Percentiles rank a stretch among this genome's conserved stretches.
Conservation (phyloP, 2,113 vertebrate genomes). For the Paraplagusia blochii region DNA sequence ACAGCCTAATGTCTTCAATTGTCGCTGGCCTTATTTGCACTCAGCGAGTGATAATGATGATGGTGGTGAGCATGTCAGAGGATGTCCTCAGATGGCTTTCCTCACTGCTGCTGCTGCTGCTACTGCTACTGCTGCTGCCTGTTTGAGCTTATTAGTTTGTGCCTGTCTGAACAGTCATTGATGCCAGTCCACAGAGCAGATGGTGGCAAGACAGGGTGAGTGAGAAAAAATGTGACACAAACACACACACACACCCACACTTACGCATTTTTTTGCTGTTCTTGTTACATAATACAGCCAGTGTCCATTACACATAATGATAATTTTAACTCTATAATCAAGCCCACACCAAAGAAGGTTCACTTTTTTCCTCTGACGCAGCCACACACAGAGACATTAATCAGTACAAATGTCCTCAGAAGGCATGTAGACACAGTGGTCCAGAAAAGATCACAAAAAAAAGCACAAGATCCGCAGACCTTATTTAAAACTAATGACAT, state of each 20-base stretch:
- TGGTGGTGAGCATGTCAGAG: conserved; percentile 47
- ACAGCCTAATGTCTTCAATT: conserved; percentile 23
- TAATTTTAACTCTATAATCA: not conserved
- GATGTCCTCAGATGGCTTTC: conserved; percentile 61
- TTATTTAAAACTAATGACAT: too few relatives aligned
- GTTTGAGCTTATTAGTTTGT: conserved; percentile 68
- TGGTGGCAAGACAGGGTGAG: conserved; percentile 55
- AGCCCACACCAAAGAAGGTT: too few relatives aligned
- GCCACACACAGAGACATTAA: too few relatives aligned
- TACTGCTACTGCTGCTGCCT: conserved; percentile 48
- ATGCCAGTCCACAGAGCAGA: conserved; percentile 68
- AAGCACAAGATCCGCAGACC: too few relatives aligned
- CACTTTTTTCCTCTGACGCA: too few relatives aligned
- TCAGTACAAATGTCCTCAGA: too few relatives aligned
- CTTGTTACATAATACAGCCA: not conserved
- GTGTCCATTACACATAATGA: not conserved
- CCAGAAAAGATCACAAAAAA: too few relatives aligned
- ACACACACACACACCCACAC: not conserved
- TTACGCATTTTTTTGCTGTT: not conserved
- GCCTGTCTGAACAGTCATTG: conserved; percentile 63
- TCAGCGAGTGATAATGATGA: conserved; percentile 39
- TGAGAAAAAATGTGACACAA: conserved; percentile 42
- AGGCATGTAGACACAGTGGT: too few relatives aligned
- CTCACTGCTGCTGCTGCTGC: conserved; percentile 43
- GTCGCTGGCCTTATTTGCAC: conserved; percentile 48